phyloP scores from a whole-genome alignment of 1,140 invertebrate genomes.

The Drosophila albomicans region DNA sequence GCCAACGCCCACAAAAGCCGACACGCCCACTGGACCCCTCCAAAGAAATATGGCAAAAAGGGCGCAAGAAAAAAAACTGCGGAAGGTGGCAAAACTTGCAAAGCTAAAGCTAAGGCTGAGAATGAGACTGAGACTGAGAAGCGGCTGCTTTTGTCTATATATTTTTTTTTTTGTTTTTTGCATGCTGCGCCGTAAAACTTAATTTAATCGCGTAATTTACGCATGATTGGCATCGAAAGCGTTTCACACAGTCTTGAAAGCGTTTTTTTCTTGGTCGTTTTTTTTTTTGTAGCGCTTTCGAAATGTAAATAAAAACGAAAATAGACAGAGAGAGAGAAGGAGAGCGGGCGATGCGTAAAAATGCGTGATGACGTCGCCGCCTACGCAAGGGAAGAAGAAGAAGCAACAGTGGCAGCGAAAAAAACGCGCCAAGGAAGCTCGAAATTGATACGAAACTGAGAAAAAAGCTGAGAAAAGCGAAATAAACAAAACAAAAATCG shows the following conservation, averaged over 20 bases:
- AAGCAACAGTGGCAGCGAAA: conserved; percentile 47
- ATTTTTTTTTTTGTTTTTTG: background rate
- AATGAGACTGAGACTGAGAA: no score
- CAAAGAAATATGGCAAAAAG: conserved; percentile 51
- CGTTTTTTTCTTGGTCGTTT: conserved; percentile 25
- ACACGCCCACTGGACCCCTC: conserved; percentile 50
- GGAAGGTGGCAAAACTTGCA: conserved; percentile 48
- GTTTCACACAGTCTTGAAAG: conserved; percentile 41
- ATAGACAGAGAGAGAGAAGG: conserved; percentile 35
- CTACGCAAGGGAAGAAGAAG: conserved; percentile 44
- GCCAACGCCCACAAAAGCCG: conserved; percentile 53
- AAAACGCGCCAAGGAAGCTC: conserved; percentile 48
- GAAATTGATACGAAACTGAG: conserved; percentile 19
- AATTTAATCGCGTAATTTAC: conserved; percentile 83
- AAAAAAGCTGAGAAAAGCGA: conserved; percentile 32
- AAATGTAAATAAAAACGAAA: conserved; percentile 81
- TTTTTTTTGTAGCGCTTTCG: conserved; percentile 58
- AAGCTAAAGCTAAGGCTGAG: conserved; percentile 29
- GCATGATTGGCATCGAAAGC: conserved; percentile 79
- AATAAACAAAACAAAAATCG: conserved; percentile 53
- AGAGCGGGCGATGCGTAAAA: conserved; percentile 35
- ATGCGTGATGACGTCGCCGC: conserved; percentile 70
- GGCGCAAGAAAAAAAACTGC: conserved; percentile 16
- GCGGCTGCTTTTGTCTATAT: conserved; percentile 10
- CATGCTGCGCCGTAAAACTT: conserved; percentile 58